Base-by-base conservation (phyloP, 2,113 vertebrate species). In the Acinonyx jubatus region DNA sequence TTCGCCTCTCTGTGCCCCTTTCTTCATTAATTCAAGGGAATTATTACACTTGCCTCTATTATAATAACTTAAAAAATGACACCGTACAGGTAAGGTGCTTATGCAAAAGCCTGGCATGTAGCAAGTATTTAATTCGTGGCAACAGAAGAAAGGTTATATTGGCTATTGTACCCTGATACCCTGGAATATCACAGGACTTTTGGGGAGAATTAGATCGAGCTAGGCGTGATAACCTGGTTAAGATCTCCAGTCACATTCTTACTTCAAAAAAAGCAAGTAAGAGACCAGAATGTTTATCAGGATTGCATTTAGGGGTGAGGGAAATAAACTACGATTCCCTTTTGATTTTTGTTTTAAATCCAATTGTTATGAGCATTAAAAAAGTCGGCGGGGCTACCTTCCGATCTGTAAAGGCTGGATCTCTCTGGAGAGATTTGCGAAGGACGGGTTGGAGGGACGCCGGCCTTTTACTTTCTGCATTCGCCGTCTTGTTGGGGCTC, bases 101-200 rank as follows among this genome's bases (percentile, higher is more conserved):
- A 84, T 83, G 82, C 68, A 79, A 97, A 97, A 90, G 16, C 61
- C 88, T 89, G 11, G 80, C 29, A 29, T 63, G 45, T 21, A 69
- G 89, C 89, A 90, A 83, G 45, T 57, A 96, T 94, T 96, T 89
- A 95, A 83, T 98, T 92, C 91, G 66, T 25, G 92, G 88, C 33
- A 95, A 36, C 55, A 27, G 41, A 78, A 83, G 83, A 93, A 93
- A 96, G 69, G 66, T 95, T 96, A 81, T 88, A 85, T 84, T 89
- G 61, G 95, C 91, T 63, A 83, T 36, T 69, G 55, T 82, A 69
- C 38, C n/a, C 41, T 27, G 57, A 33, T 50, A 71, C 48, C 79
- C 36, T 79, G 55, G 27, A 92, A 84, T 92, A 93, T 21, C 61
- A 21, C 57, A 7, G 82, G 71, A 61, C n/a, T 94, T 97, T 95